Base-by-base conservation (phyloP, 2,113 vertebrate genomes). In the Isichthys henryi region DNA sequence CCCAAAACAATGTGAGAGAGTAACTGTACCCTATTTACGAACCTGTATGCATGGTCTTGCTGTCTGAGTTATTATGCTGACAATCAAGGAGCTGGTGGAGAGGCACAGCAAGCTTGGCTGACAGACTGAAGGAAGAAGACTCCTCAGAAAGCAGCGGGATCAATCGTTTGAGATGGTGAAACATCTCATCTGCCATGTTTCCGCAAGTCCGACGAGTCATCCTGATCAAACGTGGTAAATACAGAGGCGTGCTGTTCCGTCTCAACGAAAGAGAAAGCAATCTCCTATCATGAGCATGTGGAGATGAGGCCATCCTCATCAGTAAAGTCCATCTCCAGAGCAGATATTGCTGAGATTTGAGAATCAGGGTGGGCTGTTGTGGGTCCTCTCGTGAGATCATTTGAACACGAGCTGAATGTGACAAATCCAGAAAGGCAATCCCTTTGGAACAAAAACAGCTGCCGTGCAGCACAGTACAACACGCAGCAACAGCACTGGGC, bases 111-210 rank as follows among this genome's bases (percentile, higher is more conserved):
- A 52, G 53, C 53, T 46, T 52, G 21, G n/a, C 89, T 88, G 83
- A 89, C 89, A 91, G 89, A 87, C 53, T 50, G 39, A 9, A 50
- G 48, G 77, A 70, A 50, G 43, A 50, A 23, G 52, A 82, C 56
- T 45, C 52, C 31, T 87, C n/a, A 62, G 27, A 82, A 86, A 85
- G 58, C 90, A 50, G 52, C 8, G 50, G 39, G 85, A 91, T 90
- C 74, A 90, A 88, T 58, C 27, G 90, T 92, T 90, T 90, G 88
- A 88, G 89, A 91, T 48, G 48, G 88, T 89, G 91, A 43, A 91
- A 91, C 90, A 91, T 91, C 66, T 70, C 90, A 50, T 48, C 90
- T 89, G 89, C 70, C 88, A 87, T 90, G 88, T 90, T 91, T 39
- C 31, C 66, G n/a, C 3, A 31, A 90, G 89, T 88, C 88, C 9